A percentile compares a stretch with the other conserved stretches of the same genome.
phyloP scores from a whole-genome alignment of 2,888 invertebrate genomes.

The Clusia tigrina region DNA sequence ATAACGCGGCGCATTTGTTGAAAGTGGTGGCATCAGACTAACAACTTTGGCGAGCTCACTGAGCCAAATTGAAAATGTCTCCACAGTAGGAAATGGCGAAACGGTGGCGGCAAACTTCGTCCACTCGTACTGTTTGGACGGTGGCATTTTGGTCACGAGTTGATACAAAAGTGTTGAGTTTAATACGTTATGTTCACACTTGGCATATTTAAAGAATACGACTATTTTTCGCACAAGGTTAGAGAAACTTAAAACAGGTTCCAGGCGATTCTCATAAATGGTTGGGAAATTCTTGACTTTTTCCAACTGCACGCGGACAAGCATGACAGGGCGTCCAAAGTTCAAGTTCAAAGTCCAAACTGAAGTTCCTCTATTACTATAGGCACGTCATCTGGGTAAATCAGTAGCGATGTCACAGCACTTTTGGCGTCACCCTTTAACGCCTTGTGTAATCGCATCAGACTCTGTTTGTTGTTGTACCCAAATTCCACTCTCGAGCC shows the following conservation, averaged over 20 bases:
- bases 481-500: too few species aligned
- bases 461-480: too few species aligned
- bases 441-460: too few species aligned
- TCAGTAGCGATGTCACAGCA: too few species aligned
- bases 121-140: slow-evolving; percentile 10
- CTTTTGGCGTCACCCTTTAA: too few species aligned
- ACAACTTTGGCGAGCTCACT: slow-evolving; percentile 14
- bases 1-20: too few species aligned
- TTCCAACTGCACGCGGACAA: slow-evolving; percentile 10
- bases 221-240: slow-evolving; percentile 21
- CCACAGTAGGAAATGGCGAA: slow-evolving; percentile 16
- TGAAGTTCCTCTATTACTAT: too few species aligned
- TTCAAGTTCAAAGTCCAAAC: too few species aligned
- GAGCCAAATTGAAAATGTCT: slow-evolving; percentile 13
- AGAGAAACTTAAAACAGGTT: slow-evolving; percentile 4
- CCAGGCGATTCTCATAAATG: slow-evolving; percentile 18
- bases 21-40: slow-evolving; percentile 11
- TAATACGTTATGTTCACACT: not conserved
- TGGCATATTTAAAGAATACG: not conserved
- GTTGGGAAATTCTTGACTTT: slow-evolving; percentile 14
- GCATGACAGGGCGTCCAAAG: slow-evolving; percentile 18
- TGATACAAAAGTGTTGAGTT: not conserved
- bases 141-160: too few species aligned
- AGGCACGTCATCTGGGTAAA: too few species aligned
- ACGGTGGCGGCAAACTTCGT: slow-evolving; percentile 15